phyloP scores from a whole-genome alignment of 2,888 invertebrate species.

The Dryocosmus kuriphilus region DNA sequence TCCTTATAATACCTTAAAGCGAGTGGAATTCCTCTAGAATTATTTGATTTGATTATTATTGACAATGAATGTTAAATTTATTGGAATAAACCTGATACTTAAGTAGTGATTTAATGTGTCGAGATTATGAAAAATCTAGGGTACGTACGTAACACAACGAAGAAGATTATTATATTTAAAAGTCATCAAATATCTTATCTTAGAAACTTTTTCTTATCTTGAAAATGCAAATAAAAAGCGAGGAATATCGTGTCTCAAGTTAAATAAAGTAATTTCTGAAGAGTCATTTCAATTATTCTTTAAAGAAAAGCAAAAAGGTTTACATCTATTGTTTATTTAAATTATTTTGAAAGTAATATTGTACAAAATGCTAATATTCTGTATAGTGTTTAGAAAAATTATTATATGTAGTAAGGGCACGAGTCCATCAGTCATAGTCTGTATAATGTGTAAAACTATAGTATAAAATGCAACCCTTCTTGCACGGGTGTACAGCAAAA shows the following conservation, averaged over 20 bases:
- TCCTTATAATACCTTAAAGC: no score
- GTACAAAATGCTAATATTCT: neutral
- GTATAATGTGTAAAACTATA: no score
- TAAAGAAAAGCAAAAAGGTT: neutral
- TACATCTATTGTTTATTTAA: no score
- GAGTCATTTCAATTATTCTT: neutral
- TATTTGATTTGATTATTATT: no score
- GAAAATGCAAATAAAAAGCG: neutral
- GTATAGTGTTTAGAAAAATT: neutral
- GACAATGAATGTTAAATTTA: no score
- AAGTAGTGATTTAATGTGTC: neutral
- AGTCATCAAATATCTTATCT: neutral
- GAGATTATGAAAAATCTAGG: neutral
- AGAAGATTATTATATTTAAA: neutral
- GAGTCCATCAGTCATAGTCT: no score
- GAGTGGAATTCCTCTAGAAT: no score
- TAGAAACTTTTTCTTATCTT: neutral
- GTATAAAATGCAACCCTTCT: no score
- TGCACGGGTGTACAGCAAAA: no score
- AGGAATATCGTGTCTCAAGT: neutral
- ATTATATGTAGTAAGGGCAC: no score
- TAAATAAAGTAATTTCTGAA: neutral
- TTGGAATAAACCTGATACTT: no score
- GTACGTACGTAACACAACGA: neutral
- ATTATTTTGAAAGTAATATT: no score